Percentiles rank a stretch among this genome's conserved stretches.
Conservation (phyloP, 2,888 invertebrate genomes). For the Pseudococcus viburni region DNA sequence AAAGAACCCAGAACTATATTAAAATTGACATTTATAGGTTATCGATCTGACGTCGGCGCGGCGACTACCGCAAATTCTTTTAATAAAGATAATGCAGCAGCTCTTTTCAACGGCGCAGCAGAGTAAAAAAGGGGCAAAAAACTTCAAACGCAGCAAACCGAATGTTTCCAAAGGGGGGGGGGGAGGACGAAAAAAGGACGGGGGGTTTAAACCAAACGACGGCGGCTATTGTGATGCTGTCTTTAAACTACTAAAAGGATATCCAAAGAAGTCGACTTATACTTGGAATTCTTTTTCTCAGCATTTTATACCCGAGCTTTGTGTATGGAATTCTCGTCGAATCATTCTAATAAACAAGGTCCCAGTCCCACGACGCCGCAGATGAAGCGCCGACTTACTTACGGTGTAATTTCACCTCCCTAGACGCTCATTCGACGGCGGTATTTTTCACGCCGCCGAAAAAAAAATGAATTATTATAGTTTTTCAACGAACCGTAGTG, state of each 20-base stretch:
- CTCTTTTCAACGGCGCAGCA: not conserved
- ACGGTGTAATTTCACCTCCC: not conserved
- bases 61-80: slow-evolving; percentile 21
- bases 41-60: slow-evolving; percentile 2
- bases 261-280: slow-evolving; percentile 20
- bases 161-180: not conserved
- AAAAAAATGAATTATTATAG: slow-evolving; percentile 1
- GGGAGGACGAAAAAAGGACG: too few relatives aligned
- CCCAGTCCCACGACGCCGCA: too few relatives aligned
- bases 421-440: not conserved
- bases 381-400: not conserved
- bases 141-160: not conserved
- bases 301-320: not conserved
- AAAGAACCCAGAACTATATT: not conserved
- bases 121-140: not conserved
- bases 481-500: not conserved
- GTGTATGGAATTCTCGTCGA: not conserved
- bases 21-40: slow-evolving; percentile 48
- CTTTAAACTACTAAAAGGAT: slow-evolving; percentile 46
- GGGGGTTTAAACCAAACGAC: not conserved
- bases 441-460: slow-evolving; percentile 29
- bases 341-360: slow-evolving; percentile 28
- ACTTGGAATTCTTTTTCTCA: slow-evolving; percentile 19
- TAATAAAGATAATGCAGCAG: slow-evolving; percentile 56
- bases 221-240: slow-evolving; percentile 42